Percentiles rank a stretch among this genome's conserved stretches.
These are phyloP conservation scores for Leptopilina syphax DNA, from an alignment of 2,888 invertebrate genomes.

Conservation along the genomic window DNA sequence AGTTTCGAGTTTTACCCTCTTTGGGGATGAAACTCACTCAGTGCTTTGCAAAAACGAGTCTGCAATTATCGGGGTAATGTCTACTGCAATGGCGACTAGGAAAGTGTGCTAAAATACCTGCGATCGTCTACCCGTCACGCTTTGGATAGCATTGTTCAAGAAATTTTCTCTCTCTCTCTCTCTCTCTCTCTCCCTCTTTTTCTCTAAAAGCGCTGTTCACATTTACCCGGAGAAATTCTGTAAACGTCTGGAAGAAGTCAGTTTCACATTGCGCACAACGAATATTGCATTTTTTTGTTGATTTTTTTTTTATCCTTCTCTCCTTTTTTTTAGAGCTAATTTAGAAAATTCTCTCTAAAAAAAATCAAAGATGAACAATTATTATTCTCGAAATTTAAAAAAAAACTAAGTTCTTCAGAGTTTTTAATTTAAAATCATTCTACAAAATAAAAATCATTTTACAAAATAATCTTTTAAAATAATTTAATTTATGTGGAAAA, in stretches of 20 bases:
- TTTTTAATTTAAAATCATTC: too few relatives aligned
- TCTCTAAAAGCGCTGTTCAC: background rate
- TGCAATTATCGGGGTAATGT: slow-evolving; percentile 39
- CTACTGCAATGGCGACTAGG: slow-evolving; percentile 26
- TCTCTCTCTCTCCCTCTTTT: background rate
- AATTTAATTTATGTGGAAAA: too few relatives aligned
- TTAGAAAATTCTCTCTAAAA: too few relatives aligned
- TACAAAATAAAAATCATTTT: too few relatives aligned
- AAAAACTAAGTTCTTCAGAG: too few relatives aligned
- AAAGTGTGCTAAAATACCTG: slow-evolving; percentile 30
- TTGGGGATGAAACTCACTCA: slow-evolving; percentile 6
- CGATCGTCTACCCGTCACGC: slow-evolving; percentile 35
- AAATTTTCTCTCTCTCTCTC: slow-evolving; percentile 4
- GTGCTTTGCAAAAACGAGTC: slow-evolving; percentile 37
- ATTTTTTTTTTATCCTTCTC: background rate
- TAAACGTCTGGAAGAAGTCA: slow-evolving; percentile 20
- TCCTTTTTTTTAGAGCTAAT: too few relatives aligned
- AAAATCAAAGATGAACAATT: too few relatives aligned
- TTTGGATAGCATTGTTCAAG: slow-evolving; percentile 34
- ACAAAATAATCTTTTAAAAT: too few relatives aligned
- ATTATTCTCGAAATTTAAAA: too few relatives aligned
- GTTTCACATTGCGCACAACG: background rate
- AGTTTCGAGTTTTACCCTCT: slow-evolving; percentile 26
- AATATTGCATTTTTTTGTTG: slow-evolving; percentile 16
- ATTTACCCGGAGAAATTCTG: background rate